Evolutionary conservation across 1,140 invertebrate genomes (phyloP).

Genomic region (Trypoxylus dichotomus): DNA sequence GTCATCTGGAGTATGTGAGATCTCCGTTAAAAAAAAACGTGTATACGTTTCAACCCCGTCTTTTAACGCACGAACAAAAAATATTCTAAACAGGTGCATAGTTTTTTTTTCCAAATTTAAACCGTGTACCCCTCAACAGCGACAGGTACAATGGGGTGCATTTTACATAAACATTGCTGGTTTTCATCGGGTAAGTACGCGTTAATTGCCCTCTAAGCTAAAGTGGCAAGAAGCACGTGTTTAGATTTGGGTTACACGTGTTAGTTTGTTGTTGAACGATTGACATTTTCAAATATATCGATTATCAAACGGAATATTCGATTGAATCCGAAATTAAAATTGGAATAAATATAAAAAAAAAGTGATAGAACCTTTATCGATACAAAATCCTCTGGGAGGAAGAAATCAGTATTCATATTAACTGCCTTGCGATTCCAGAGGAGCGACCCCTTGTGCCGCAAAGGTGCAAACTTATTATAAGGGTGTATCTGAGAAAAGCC

Average conservation of each 20-base stretch:
- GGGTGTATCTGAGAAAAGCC: conserved; percentile 46
- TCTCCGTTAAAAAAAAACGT: not conserved
- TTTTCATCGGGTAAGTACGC: conserved; percentile 15
- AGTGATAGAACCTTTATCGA: conserved; percentile 28
- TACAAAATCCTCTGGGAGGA: conserved; percentile 29
- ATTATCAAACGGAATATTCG: not conserved
- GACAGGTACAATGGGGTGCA: not conserved
- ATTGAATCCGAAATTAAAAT: conserved; percentile 17
- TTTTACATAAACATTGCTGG: conserved; percentile 15
- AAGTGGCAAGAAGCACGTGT: conserved; percentile 14
- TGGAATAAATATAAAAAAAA: conserved; percentile 20
- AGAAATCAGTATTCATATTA: conserved; percentile 47
- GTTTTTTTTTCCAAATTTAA: conserved; percentile 10
- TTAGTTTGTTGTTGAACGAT: not conserved
- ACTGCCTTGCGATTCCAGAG: conserved; percentile 39
- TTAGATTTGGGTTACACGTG: conserved; percentile 7
- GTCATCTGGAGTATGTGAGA: not conserved
- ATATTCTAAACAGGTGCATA: conserved; percentile 3
- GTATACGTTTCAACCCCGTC: conserved; percentile 11
- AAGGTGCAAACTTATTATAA: conserved; percentile 50
- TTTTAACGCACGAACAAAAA: not conserved
- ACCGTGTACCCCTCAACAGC: not conserved
- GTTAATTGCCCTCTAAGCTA: conserved; percentile 11
- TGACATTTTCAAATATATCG: not conserved
- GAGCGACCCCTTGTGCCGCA: conserved; percentile 38